These are phyloP conservation scores for Rapana venosa DNA, from an alignment of 2,888 invertebrate species.

Conservation along the genomic window DNA sequence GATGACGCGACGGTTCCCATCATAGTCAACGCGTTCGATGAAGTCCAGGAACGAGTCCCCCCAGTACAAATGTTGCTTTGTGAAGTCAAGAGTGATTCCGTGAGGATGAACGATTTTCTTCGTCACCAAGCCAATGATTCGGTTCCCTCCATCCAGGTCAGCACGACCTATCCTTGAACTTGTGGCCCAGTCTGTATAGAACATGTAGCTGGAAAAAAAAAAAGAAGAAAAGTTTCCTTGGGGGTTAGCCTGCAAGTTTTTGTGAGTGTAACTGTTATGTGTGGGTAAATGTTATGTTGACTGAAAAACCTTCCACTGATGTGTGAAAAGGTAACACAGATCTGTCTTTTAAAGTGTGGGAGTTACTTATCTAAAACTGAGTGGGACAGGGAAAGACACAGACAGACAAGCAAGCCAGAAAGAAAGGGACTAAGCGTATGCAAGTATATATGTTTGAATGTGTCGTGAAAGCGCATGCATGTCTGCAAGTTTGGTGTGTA, in stretches of 20 bases:
- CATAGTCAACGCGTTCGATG: slow-evolving; percentile 86
- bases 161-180: slow-evolving; percentile 89
- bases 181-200: slow-evolving; percentile 92
- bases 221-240: not conserved
- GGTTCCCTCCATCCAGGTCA: slow-evolving; percentile 88
- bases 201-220: slow-evolving; percentile 84
- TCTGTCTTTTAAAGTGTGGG: no score
- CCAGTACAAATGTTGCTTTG: slow-evolving; percentile 89
- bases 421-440: no score
- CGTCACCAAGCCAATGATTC: slow-evolving; percentile 82
- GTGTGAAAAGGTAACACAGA: no score
- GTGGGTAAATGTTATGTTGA: not conserved
- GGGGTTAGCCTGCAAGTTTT: not conserved
- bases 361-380: no score
- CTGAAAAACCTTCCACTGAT: no score
- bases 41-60: slow-evolving; percentile 84
- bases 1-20: slow-evolving; percentile 81
- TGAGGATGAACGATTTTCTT: slow-evolving; percentile 89
- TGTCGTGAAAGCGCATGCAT: no score
- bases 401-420: no score
- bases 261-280: not conserved
- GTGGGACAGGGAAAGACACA: no score
- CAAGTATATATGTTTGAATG: no score
- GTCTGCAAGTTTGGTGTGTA: no score
- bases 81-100: slow-evolving; percentile 88